These are phyloP conservation scores for Pseudococcus viburni DNA, from an alignment of 2,888 invertebrate species.

Conservation along the genomic window DNA sequence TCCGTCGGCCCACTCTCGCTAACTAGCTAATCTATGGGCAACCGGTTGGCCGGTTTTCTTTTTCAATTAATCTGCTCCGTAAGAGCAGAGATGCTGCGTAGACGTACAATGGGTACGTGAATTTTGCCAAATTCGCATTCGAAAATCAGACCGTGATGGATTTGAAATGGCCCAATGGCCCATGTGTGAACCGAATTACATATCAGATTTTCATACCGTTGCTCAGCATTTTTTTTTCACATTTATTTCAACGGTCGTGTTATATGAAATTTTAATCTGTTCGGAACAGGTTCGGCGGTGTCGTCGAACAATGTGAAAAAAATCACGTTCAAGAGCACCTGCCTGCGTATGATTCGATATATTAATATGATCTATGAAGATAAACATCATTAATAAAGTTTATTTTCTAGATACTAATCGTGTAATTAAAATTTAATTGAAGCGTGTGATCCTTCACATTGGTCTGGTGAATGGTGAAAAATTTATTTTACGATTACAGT, in stretches of 20 bases:
- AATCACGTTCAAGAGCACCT: conserved; percentile 11
- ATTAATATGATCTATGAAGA: conserved; percentile 13
- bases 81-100: background rate
- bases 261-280: background rate
- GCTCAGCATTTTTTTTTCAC: background rate
- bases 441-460: background rate
- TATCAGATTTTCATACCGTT: background rate
- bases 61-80: conserved; percentile 34
- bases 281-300: background rate
- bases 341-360: background rate
- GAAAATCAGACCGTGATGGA: background rate
- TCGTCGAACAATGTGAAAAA: background rate
- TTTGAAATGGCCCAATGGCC: background rate
- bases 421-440: conserved; percentile 43
- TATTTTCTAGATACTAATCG: conserved; percentile 34
- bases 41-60: conserved; percentile 50
- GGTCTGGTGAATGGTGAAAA: background rate
- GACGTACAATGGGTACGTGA: background rate
- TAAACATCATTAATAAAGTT: conserved; percentile 49
- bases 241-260: background rate
- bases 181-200: background rate
- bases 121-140: background rate
- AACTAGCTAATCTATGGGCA: conserved; percentile 41
- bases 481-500: no score
- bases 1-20: conserved; percentile 28